Evolutionary conservation across 2,797 vertebrate genomes (phyloP).

Genomic region (Gymnothorax reevesii): DNA sequence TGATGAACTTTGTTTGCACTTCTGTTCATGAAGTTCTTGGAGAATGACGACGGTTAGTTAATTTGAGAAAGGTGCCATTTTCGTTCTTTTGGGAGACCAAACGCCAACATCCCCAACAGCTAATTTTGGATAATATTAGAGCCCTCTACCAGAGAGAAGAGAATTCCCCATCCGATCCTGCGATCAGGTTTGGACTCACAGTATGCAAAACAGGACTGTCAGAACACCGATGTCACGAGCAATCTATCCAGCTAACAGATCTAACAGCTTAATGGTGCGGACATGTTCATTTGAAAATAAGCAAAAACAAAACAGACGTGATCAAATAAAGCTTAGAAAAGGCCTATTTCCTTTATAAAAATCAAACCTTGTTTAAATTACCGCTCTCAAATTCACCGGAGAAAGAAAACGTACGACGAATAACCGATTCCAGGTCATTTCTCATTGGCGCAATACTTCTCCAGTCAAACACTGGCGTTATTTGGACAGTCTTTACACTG

Average conservation of each 20-base stretch:
- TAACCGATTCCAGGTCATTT: conserved; percentile 2
- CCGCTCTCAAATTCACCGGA: not conserved
- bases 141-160: not conserved
- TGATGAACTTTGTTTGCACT: too few relatives aligned
- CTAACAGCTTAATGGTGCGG: not conserved
- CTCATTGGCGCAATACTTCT: not conserved
- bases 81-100: not conserved
- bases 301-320: not conserved
- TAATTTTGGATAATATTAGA: not conserved
- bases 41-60: too few relatives aligned
- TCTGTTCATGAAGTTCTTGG: not conserved
- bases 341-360: not conserved
- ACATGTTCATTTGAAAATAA: not conserved
- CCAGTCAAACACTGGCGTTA: not conserved
- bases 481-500: not conserved
- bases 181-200: not conserved
- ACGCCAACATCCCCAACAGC: not conserved
- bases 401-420: not conserved
- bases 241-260: not conserved
- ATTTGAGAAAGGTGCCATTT: not conserved
- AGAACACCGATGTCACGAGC: not conserved
- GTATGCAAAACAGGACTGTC: not conserved
- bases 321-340: conserved; percentile 18
- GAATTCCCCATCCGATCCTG: not conserved
- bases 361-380: not conserved